Percentiles rank a stretch among this genome's conserved stretches.
phyloP scores from a whole-genome alignment of 37 sponge, comb jelly and placozoan genomes.

The Oopsacas minuta region DNA sequence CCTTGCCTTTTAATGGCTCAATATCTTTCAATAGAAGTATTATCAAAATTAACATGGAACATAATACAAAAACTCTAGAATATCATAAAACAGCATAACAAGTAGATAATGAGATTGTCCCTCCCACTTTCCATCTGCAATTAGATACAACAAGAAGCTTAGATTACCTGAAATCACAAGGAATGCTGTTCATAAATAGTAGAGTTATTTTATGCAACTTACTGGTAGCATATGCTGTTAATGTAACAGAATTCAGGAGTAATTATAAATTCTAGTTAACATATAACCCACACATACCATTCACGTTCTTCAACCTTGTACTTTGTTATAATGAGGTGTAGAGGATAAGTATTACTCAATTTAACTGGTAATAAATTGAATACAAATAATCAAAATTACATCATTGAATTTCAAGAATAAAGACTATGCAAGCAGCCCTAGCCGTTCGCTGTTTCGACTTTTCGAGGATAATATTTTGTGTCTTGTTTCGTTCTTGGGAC shows the following conservation, averaged over 20 bases:
- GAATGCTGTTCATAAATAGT: not conserved
- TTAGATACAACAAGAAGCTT: not conserved
- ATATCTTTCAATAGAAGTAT: not conserved
- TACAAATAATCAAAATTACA: too few relatives aligned
- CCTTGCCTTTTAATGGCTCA: not conserved
- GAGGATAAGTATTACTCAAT: not conserved
- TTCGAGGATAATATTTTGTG: too few relatives aligned
- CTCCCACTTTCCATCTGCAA: constrained; percentile 12
- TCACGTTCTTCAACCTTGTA: not conserved
- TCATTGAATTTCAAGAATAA: too few relatives aligned
- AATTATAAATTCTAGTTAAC: not conserved
- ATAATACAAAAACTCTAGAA: not conserved
- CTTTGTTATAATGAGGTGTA: not conserved
- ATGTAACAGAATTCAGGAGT: not conserved
- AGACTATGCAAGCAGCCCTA: too few relatives aligned
- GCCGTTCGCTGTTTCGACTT: too few relatives aligned
- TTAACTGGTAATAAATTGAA: not conserved
- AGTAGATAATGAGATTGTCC: not conserved
- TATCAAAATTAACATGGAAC: not conserved
- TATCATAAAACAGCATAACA: not conserved
- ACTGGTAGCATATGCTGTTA: not conserved
- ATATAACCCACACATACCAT: not conserved
- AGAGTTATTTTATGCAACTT: not conserved
- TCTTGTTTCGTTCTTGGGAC: too few relatives aligned
- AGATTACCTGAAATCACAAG: not conserved